Evolutionary conservation across 1,140 invertebrate genomes (phyloP).

Genomic region (Coptotermes formosanus): DNA sequence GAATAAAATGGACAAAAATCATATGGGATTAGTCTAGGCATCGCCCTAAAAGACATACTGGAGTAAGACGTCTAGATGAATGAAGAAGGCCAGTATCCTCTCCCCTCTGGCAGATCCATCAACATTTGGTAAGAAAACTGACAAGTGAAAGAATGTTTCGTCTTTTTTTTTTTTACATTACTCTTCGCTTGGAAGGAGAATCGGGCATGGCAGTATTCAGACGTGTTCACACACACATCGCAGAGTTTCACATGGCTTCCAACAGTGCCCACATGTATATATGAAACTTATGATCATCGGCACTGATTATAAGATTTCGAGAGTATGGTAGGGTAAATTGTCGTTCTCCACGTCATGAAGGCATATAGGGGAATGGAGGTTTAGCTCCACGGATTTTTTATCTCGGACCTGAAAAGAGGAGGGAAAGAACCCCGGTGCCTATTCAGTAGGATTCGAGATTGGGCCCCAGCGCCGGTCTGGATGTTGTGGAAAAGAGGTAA

Average conservation of each 20-base stretch:
- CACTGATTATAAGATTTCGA: too few relatives aligned
- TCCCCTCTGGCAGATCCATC: neutral
- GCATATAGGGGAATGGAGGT: too few relatives aligned
- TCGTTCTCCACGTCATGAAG: too few relatives aligned
- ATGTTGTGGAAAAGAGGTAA: too few relatives aligned
- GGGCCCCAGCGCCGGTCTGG: too few relatives aligned
- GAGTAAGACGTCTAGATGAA: neutral
- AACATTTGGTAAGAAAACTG: slow-evolving; percentile 9
- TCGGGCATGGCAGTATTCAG: neutral
- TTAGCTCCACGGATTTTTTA: too few relatives aligned
- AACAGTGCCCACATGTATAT: too few relatives aligned
- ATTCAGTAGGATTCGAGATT: too few relatives aligned
- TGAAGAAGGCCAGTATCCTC: neutral
- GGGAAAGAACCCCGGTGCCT: too few relatives aligned
- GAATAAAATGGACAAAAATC: slow-evolving; percentile 28
- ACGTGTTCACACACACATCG: neutral
- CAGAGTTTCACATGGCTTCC: neutral
- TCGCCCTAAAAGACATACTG: neutral
- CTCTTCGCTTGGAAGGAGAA: neutral
- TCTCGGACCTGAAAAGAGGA: too few relatives aligned
- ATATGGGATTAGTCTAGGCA: slow-evolving; percentile 29
- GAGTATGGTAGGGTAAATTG: too few relatives aligned
- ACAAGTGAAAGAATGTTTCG: neutral
- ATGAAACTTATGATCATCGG: too few relatives aligned
- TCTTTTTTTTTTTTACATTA: neutral